Evolutionary conservation across 1,140 invertebrate species (phyloP), one percentile per base, ranked within the genome.

Genomic region (Drosophila trapezifrons): DNA sequence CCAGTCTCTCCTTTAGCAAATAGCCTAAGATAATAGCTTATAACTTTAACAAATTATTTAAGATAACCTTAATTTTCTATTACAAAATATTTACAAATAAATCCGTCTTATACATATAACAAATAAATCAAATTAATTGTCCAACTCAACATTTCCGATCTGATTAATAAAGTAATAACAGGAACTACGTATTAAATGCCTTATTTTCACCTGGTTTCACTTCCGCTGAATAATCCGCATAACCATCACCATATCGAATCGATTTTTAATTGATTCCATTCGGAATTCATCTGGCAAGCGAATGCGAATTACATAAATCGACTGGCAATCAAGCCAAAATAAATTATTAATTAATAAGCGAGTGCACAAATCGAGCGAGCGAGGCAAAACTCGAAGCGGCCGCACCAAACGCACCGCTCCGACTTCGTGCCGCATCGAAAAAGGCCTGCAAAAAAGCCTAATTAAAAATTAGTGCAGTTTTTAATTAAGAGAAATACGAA

Each of bases 381-480:
- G 13, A 25, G 12, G 13, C 29, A 15, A 65, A 45, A 46, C 20
- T 47, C 65, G 25, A 46, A 27, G n/a, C 27, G 13, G 27, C n/a
- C 3, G n/a, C 35, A 38, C 67, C 49, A 69, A 55, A 70, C 47
- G 32, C 35, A 22, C 32, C 13, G 25, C 27, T 3, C 7, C 18
- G 42, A 52, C 42, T 57, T 66, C 18, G 18, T 6, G 49, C 20
- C 18, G 47, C 63, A 46, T 18, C 67, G 27, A 42, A 71, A 15
- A 71, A 47, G 65, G 65, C 52, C 13, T 47, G 42, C 29, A 76
- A 66, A 75, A 70, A 77, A 77, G 60, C 72, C 79, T 87, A 87
- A 87, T 87, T 87, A 80, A 83, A 86, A 89, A 87, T 87, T 79
- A 87, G 83, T 84, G 74, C 82, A 85, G 80, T 83, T 89, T 84